Base-by-base conservation (phyloP, 2,797 vertebrate genomes). In the Helicolenus hilgendorfi region DNA sequence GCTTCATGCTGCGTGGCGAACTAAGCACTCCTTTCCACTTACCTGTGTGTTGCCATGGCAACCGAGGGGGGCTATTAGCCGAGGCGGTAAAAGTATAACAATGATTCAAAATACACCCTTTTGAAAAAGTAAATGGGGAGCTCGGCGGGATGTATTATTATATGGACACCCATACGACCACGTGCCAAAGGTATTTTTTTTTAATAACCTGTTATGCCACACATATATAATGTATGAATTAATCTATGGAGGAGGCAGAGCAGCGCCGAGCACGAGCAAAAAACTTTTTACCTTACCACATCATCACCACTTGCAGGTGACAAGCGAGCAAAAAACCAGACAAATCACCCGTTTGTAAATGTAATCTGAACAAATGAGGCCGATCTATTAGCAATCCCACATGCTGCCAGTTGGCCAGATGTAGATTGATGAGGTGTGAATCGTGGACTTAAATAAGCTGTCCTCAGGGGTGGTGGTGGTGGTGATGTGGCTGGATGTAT, bases 1-100 rank as follows among this genome's bases (percentile, higher is more conserved):
- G 90, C 94, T 89, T 85, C 93, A 91, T 72, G 92, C 95, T 95
- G 94, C 75, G 89, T 63, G 74, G 91, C 92, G 56, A 94, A 93
- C 93, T 74, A 93, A 95, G 91, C 92, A 93, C 94, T 96, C 89
- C 87, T 94, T 95, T 94, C 94, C 93, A 94, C 94, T 97, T 95
- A 97, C 96, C 96, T 97, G 95, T 85, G 72, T 92, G 97, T 97
- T 97, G 92, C 97, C 60, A 96, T 95, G 96, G 96, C 59, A 96
- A 97, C 97, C 60, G 24, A 92, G 85, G 93, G 92, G 92, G 89
- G 87, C 92, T 88, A 94, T 91, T 94, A 92, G 88, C 89, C 73
- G 89, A 94, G 90, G 88, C 76, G 72, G 88, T 81, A 90, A 92
- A 93, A 90, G 91, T 93, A 91, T 79, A 89, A 87, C 84, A 91